Base-by-base conservation (phyloP, 2,797 vertebrate species). In the Xiphophorus birchmanni region DNA sequence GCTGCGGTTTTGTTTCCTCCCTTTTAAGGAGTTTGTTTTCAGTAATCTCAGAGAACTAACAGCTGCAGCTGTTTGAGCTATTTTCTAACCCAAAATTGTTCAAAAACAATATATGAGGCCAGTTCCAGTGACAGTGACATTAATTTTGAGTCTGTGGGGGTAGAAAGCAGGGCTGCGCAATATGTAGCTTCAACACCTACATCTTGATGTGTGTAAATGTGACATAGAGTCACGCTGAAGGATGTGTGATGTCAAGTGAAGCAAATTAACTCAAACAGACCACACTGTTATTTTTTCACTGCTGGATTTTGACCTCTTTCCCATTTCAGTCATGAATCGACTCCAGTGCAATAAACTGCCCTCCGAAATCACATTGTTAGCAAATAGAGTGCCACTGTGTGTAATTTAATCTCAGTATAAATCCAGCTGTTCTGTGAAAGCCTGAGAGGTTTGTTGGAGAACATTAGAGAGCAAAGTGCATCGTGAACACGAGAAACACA, bases 91-190 rank as follows among this genome's bases (percentile, higher is more conserved):
- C 32, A 9, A 58, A 29, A 44, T 23, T 35, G 37, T 45, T 18
- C 26, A 21, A 60, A 45, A 29, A 63, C 42, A 45, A 76, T 26
- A 44, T 47, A 40, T 32, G n/a, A 63, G 15, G 75, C 75, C 44
- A 21, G n/a, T 47, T 60, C 12, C 29, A 47, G 17, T 65, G 75
- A 76, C 75, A 63, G 75, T 65, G 75, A 65, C 60, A 63, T 35
- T 45, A 63, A 76, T 63, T 45, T 10, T 63, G 42, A 76, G 54
- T 76, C 56, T 58, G 44, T 60, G 17, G 75, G 75, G 58, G 63
- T 37, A 37, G 17, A 37, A 65, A 65, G 32, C 63, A 65, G 44
- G 26, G 29, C 21, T 35, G 58, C 58, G 47, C 58, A 76, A 65
- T 47, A 47, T 65, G 40, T 48, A 47, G 56, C 44, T 60, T 63